A percentile compares a stretch with the other conserved stretches of the same genome.
Evolutionary conservation across 2,113 vertebrate genomes (phyloP).

Genomic region (Dicerorhinus sumatrensis): DNA sequence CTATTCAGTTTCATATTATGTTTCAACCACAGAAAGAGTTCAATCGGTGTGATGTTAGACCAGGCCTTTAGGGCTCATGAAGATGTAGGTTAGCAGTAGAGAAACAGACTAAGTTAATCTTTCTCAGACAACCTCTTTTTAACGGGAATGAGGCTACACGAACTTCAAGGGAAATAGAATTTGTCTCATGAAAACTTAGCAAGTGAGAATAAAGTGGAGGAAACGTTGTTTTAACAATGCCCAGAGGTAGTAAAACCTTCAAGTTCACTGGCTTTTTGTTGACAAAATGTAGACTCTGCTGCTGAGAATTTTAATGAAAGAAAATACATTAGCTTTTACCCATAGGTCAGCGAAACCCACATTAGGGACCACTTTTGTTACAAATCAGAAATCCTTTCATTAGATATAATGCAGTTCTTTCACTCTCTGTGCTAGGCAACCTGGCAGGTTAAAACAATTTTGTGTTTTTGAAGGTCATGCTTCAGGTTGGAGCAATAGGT

Average conservation of each 20-base stretch:
- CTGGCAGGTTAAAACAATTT: slow-evolving; percentile 61
- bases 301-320: slow-evolving; percentile 64
- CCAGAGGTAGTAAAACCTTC: slow-evolving; percentile 30
- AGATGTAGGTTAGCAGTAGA: slow-evolving; percentile 26
- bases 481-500: slow-evolving; percentile 9
- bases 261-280: slow-evolving; percentile 47
- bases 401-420: slow-evolving; percentile 24
- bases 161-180: slow-evolving; percentile 63
- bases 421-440: not conserved
- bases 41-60: not conserved
- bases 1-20: slow-evolving; percentile 51
- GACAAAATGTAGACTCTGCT: slow-evolving; percentile 47
- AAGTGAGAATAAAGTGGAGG: slow-evolving; percentile 44
- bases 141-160: not conserved
- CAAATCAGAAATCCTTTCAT: slow-evolving; percentile 57
- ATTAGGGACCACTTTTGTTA: slow-evolving; percentile 53
- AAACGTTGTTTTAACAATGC: slow-evolving; percentile 48
- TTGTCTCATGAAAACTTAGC: slow-evolving; percentile 54
- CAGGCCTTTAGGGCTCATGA: slow-evolving; percentile 39
- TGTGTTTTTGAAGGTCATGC: slow-evolving; percentile 51
- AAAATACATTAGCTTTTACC: slow-evolving; percentile 54
- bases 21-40: slow-evolving; percentile 51
- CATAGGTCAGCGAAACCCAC: slow-evolving; percentile 28
- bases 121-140: slow-evolving; percentile 58
- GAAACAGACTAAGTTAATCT: slow-evolving; percentile 52